phyloP scores from a whole-genome alignment of 2,797 vertebrate genomes.

The Chanos chanos region DNA sequence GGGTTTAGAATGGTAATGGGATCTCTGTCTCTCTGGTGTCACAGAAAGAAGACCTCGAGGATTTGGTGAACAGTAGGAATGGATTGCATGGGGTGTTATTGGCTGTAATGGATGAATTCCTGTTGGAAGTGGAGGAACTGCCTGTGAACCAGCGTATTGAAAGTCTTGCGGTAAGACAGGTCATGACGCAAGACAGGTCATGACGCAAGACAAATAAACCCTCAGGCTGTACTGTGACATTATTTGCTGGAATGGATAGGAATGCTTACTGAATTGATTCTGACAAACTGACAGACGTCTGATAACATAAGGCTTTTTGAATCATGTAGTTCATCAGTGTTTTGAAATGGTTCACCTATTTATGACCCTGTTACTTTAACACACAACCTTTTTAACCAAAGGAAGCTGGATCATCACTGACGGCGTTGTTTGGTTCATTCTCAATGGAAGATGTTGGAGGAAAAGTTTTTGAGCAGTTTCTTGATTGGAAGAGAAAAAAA shows the following conservation, averaged over 20 bases:
- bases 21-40: conserved; percentile 18
- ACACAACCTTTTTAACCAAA: not conserved
- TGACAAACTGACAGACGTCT: too few relatives aligned
- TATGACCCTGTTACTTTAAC: not conserved
- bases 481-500: conserved; percentile 64
- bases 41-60: conserved; percentile 54
- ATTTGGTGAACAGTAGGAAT: conserved; percentile 63
- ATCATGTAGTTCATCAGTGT: too few relatives aligned
- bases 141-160: conserved; percentile 58
- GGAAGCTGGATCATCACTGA: conserved; percentile 32
- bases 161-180: conserved; percentile 62
- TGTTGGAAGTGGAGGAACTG: conserved; percentile 63
- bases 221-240: too few relatives aligned
- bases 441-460: conserved; percentile 45
- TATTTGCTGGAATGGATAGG: too few relatives aligned
- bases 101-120: conserved; percentile 54
- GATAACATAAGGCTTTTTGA: too few relatives aligned
- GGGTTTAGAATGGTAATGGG: not conserved
- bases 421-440: conserved; percentile 46
- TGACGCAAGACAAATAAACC: too few relatives aligned
- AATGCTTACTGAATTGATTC: too few relatives aligned
- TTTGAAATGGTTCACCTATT: too few relatives aligned
- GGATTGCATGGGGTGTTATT: conserved; percentile 57
- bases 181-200: too few relatives aligned
- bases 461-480: conserved; percentile 61